Base-by-base conservation (phyloP, 2,797 vertebrate species). In the Microcaecilia unicolor region DNA sequence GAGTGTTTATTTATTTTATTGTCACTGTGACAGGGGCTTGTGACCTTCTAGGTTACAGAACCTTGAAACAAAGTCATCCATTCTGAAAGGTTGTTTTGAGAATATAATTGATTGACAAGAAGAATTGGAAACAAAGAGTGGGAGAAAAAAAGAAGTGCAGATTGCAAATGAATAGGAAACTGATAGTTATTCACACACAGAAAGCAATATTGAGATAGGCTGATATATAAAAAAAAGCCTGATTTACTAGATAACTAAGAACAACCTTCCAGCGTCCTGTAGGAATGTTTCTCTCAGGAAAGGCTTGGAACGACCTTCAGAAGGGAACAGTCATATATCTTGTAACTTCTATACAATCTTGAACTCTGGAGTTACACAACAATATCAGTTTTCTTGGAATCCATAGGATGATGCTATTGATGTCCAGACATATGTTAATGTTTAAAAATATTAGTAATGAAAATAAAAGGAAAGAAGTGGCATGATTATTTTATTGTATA, bases 81-180 rank as follows among this genome's bases (percentile, higher is more conserved):
- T 41, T 60, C 54, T 25, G 23, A 55, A 64, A 10, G 12, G 9
- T 5, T 41, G 15, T 35, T 44, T 34, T 46, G 10, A 33, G 57
- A 60, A 23, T 25, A 25, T 12, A 47, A 41, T 15, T 54, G 51
- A 47, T 15, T 31, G 30, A 14, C 19, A 47, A 27, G 37, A 22
- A 48, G 19, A n/a, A n/a, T n/a, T n/a, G 41, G 3, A 52, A 28
- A 25, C 18, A 14, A 28, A 15, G 13, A 51, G 10, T 9, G 38
- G 9, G 21, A 68, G 35, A 33, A 56, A 48, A 39, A 57, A 46
- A 23, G 30, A 11, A 23, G 28, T 32, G 28, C 8, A 46, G 28
- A 30, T 16, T 31, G 22, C 28, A 60, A 48, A 36, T 37, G 35
- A 51, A 25, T 17, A 45, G 22, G 42, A 4, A 32, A 9, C 3